A percentile compares a stretch with the other conserved stretches of the same genome.
Evolutionary conservation across 2,113 vertebrate species (phyloP).

Genomic region (Rattus rattus): DNA sequence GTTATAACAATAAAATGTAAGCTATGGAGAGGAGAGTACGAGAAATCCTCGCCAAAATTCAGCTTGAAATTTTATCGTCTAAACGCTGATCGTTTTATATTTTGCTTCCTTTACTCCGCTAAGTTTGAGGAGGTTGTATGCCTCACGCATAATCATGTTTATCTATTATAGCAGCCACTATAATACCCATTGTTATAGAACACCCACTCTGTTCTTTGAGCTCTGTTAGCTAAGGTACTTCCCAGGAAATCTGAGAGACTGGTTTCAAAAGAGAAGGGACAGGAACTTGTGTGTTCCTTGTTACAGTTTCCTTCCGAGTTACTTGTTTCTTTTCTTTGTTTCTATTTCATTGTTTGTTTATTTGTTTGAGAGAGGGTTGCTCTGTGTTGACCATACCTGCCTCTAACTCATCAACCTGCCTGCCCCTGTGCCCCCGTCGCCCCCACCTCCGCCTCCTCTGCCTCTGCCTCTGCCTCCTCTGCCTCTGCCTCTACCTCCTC

Average conservation of each 20-base stretch:
- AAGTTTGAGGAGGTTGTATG: neutral
- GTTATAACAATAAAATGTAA: constrained; percentile 8
- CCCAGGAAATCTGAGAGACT: neutral
- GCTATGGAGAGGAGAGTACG: neutral
- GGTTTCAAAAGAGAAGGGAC: constrained; percentile 3
- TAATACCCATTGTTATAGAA: neutral
- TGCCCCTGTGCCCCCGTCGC: neutral
- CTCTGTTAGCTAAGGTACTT: neutral
- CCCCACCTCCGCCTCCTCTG: no score
- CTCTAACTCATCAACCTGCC: neutral
- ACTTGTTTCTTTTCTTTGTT: neutral
- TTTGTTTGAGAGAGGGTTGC: neutral
- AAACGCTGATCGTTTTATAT: neutral
- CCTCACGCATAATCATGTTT: neutral
- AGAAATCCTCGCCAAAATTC: neutral
- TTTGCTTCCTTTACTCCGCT: neutral
- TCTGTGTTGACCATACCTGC: neutral
- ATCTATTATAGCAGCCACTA: no score
- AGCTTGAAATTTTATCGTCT: neutral
- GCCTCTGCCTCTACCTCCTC: no score
- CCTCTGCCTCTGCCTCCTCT: no score
- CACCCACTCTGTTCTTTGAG: neutral
- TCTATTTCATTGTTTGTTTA: neutral
- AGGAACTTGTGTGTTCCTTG: neutral
- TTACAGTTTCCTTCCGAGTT: neutral